Percentiles rank a stretch among this genome's conserved stretches.
Conservation (phyloP, 2,113 vertebrate species). For the Lynx canadensis region DNA sequence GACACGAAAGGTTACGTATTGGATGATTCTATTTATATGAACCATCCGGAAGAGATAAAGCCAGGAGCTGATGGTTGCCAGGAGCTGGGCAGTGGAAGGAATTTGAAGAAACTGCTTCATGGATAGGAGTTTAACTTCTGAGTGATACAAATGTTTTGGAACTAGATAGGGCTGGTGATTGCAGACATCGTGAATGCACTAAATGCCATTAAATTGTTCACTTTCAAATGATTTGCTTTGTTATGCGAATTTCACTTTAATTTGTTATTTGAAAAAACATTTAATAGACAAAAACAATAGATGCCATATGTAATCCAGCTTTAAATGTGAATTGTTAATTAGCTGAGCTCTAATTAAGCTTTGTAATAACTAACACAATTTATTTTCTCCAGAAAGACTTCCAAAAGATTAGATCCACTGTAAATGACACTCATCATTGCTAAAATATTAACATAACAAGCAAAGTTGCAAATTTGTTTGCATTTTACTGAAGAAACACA, state of each 20-base stretch:
- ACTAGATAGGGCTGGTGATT: neutral
- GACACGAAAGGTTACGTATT: neutral
- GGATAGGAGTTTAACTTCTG: neutral
- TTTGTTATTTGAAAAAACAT: neutral
- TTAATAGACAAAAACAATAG: slow-evolving; percentile 24
- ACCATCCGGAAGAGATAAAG: neutral
- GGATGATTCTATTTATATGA: neutral
- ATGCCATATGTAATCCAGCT: slow-evolving; percentile 24
- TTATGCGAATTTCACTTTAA: neutral
- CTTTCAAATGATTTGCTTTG: neutral
- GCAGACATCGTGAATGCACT: neutral
- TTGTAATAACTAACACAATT: slow-evolving; percentile 43
- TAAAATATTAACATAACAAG: slow-evolving; percentile 13
- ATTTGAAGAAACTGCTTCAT: neutral
- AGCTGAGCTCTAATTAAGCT: slow-evolving; percentile 53
- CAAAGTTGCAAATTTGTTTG: slow-evolving; percentile 20
- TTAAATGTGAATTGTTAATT: slow-evolving; percentile 37
- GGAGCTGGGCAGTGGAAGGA: neutral
- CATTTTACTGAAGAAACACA: neutral
- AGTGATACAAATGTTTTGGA: neutral
- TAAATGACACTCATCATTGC: neutral
- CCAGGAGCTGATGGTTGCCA: neutral
- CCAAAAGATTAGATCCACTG: neutral
- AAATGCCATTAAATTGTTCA: neutral
- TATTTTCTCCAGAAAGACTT: slow-evolving; percentile 57